A percentile compares a stretch with the other conserved stretches of the same genome.
Evolutionary conservation across 2,113 vertebrate genomes (phyloP).

Genomic region (Malurus melanocephalus): DNA sequence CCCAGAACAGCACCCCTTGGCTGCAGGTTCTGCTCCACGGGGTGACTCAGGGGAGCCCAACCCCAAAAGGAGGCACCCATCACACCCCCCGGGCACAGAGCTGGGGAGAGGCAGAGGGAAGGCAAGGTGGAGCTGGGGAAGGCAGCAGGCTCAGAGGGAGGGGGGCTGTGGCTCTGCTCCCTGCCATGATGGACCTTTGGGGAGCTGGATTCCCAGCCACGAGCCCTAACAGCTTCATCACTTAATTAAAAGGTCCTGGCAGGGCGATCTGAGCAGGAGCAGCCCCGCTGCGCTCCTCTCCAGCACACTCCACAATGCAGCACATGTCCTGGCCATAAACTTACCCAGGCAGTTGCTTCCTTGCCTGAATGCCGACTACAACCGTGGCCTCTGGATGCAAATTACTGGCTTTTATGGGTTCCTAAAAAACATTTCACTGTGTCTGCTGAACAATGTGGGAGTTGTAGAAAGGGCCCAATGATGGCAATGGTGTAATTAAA

Average conservation of each 20-base stretch:
- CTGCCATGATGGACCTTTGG: neutral
- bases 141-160: neutral
- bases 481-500: conserved; percentile 43
- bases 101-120: neutral
- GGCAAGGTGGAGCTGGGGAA: too few species aligned
- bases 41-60: neutral
- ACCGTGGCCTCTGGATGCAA: conserved; percentile 17
- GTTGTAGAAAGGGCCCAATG: conserved; percentile 1
- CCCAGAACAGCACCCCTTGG: neutral
- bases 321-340: conserved; percentile 13
- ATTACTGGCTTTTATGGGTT: conserved; percentile 36
- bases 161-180: neutral
- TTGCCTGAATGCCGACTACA: neutral
- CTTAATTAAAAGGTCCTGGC: neutral
- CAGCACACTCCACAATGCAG: neutral
- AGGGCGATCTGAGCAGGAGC: neutral
- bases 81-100: fast-evolving
- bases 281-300: neutral
- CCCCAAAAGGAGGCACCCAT: neutral
- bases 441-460: conserved; percentile 45
- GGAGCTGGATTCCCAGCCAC: neutral
- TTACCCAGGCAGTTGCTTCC: neutral
- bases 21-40: neutral
- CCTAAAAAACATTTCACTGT: conserved; percentile 43
- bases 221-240: neutral